Percentiles rank a stretch among this genome's conserved stretches.
Conservation (phyloP, 2,797 vertebrate species). For the Syncerus caffer region DNA sequence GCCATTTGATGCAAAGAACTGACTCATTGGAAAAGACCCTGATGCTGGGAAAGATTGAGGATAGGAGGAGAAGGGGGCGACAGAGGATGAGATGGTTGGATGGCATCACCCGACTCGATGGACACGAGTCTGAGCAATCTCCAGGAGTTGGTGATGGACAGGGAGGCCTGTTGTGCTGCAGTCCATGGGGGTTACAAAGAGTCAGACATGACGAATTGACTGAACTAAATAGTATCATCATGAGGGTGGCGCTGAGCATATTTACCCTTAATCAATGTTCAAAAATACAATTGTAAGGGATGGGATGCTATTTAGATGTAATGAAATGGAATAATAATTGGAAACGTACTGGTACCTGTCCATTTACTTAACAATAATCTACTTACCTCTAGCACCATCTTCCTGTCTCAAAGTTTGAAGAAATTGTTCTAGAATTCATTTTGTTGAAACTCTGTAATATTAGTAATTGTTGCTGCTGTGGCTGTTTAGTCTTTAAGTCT, state of each 20-base stretch:
- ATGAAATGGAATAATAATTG: slow-evolving; percentile 19
- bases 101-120: rapidly evolving
- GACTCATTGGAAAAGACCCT: background rate
- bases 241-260: background rate
- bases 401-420: background rate
- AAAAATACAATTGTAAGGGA: background rate
- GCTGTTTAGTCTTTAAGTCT: background rate
- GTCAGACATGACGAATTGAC: background rate
- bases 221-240: background rate
- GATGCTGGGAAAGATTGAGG: background rate
- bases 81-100: background rate
- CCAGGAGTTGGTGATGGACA: background rate
- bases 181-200: background rate
- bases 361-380: background rate
- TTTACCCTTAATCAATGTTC: background rate
- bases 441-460: background rate
- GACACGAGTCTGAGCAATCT: background rate
- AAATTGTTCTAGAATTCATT: background rate
- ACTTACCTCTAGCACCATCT: background rate
- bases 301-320: background rate
- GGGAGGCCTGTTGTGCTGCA: background rate
- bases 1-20: background rate
- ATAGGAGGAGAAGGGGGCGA: background rate
- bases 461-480: background rate
- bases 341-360: background rate